Conservation (phyloP, 2,113 vertebrate genomes). For the Ictidomys tridecemlineatus region DNA sequence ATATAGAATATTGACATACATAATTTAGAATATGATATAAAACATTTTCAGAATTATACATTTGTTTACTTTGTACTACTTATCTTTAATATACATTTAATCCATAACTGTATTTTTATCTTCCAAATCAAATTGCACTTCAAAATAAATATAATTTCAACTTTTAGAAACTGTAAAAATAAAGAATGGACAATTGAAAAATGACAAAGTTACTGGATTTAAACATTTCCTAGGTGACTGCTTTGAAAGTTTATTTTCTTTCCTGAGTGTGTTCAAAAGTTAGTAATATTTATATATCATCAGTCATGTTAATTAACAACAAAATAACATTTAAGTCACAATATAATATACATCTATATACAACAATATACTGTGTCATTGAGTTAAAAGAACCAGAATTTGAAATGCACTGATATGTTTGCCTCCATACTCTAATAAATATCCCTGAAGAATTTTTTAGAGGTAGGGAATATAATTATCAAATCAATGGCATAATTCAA, state of each 20-base stretch:
- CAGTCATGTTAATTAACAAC: not conserved
- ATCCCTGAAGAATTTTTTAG: not conserved
- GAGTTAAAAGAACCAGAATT: not conserved
- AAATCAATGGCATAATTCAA: slow-evolving; percentile 76
- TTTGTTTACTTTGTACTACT: not conserved
- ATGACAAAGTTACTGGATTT: not conserved
- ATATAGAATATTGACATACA: not conserved
- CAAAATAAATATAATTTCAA: not conserved
- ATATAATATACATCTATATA: not conserved
- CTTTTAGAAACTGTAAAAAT: not conserved
- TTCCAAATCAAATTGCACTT: not conserved
- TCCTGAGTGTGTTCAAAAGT: not conserved
- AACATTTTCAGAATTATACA: not conserved
- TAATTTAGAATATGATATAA: too few relatives aligned
- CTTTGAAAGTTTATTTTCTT: not conserved
- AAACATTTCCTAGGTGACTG: not conserved
- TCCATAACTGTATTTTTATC: not conserved
- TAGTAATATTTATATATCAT: not conserved
- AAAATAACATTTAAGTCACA: not conserved
- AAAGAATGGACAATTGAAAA: not conserved
- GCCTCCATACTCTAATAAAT: not conserved
- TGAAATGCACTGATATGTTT: not conserved
- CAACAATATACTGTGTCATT: not conserved
- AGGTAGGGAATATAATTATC: not conserved
- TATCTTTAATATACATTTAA: not conserved